A percentile compares a stretch with the other conserved stretches of the same genome.
phyloP scores from a whole-genome alignment of 2,888 invertebrate genomes.

The Iphiclides podalirius region DNA sequence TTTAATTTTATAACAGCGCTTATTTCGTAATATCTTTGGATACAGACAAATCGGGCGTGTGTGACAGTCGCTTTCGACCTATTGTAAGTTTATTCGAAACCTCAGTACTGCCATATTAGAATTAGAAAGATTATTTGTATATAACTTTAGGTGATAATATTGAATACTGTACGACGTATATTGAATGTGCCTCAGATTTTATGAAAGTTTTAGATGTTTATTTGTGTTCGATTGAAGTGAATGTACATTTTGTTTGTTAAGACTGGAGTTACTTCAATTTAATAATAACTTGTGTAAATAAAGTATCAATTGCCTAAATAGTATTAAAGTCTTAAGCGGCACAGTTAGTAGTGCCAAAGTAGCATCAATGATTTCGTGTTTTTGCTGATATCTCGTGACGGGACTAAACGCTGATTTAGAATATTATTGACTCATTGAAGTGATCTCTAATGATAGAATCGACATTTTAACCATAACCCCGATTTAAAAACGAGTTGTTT shows the following conservation, averaged over 20 bases:
- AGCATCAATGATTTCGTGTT: constrained; percentile 1
- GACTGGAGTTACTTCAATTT: constrained; percentile 48
- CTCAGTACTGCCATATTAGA: constrained; percentile 77
- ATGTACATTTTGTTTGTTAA: constrained; percentile 42
- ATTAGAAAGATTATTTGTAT: constrained; percentile 54
- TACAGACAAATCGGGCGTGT: constrained; percentile 29
- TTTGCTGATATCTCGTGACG: too few relatives aligned
- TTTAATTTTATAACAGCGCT: not conserved
- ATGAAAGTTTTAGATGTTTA: constrained; percentile 63
- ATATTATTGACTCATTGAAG: not conserved
- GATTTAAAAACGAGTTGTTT: not conserved
- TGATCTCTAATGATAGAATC: not conserved
- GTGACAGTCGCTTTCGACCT: constrained; percentile 33
- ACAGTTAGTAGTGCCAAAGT: constrained; percentile 11
- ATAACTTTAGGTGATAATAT: constrained; percentile 41
- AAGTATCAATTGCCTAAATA: constrained; percentile 10
- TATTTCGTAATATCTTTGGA: not conserved
- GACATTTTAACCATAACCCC: not conserved
- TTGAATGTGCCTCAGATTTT: constrained; percentile 77
- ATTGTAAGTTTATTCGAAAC: constrained; percentile 51
- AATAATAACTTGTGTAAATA: constrained; percentile 31
- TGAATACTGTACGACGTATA: constrained; percentile 59
- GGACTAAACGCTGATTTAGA: not conserved
- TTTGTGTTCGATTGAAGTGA: constrained; percentile 49
- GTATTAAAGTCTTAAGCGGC: constrained; percentile 2